phyloP scores from a whole-genome alignment of 2,888 invertebrate genomes.

The Meloe dianella region DNA sequence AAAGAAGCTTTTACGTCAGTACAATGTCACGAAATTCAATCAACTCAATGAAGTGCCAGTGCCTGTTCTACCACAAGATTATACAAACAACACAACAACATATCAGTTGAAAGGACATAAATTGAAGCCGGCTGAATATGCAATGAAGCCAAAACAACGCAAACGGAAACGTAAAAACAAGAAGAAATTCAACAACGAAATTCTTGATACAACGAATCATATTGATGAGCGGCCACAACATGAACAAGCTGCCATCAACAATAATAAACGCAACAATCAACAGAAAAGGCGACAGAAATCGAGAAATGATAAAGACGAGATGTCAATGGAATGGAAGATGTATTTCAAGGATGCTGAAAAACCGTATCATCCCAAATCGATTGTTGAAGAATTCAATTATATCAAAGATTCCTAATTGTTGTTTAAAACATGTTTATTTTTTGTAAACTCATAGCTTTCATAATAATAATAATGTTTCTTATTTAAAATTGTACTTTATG shows the following conservation, averaged over 20 bases:
- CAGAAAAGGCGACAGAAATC: slow-evolving; percentile 19
- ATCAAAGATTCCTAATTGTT: slow-evolving; percentile 33
- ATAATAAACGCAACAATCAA: background rate
- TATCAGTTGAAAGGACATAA: slow-evolving; percentile 29
- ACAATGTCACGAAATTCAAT: slow-evolving; percentile 61
- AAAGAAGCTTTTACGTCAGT: slow-evolving; percentile 61
- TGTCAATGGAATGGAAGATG: slow-evolving; percentile 62
- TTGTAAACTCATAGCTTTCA: background rate
- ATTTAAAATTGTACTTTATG: too few species aligned
- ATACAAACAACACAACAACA: slow-evolving; percentile 44
- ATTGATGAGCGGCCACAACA: slow-evolving; percentile 47
- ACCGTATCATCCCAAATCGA: slow-evolving; percentile 66
- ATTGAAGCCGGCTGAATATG: slow-evolving; percentile 33
- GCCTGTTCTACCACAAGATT: slow-evolving; percentile 53
- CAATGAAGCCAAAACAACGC: slow-evolving; percentile 35
- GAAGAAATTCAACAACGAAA: slow-evolving; percentile 54
- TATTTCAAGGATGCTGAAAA: slow-evolving; percentile 64
- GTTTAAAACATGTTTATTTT: background rate
- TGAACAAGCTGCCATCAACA: slow-evolving; percentile 9
- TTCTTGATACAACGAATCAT: slow-evolving; percentile 44
- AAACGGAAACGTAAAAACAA: slow-evolving; percentile 48
- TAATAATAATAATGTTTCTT: too few species aligned
- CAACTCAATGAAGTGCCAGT: slow-evolving; percentile 65
- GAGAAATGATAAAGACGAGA: slow-evolving; percentile 22
- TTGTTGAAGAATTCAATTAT: slow-evolving; percentile 61